Conservation (phyloP, 2,888 invertebrate genomes). For the Hypsopygia costalis region DNA sequence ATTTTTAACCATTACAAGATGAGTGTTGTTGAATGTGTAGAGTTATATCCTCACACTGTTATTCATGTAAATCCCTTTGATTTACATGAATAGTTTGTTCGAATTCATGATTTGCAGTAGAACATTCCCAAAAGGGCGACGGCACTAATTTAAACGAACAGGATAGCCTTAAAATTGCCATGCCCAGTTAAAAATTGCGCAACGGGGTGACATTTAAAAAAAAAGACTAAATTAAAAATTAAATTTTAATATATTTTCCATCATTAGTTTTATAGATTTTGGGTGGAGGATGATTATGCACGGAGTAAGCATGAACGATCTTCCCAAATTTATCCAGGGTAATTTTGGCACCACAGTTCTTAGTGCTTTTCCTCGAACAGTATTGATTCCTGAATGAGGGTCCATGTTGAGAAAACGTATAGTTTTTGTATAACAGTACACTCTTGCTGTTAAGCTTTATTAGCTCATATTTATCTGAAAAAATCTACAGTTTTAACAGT, state of each 20-base stretch:
- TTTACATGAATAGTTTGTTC: no score
- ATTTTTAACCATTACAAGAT: no score
- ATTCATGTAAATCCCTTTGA: no score
- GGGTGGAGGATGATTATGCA: constrained; percentile 3
- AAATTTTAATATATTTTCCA: constrained; percentile 2
- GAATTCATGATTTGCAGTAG: no score
- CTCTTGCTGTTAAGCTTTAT: background rate
- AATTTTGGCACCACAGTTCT: constrained; percentile 1
- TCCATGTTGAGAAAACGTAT: constrained; percentile 1
- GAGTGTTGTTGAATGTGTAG: no score
- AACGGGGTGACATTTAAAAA: no score
- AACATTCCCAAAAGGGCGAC: no score
- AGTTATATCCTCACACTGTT: no score
- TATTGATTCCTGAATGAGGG: background rate
- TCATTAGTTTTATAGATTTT: background rate
- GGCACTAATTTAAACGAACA: no score
- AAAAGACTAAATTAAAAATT: background rate
- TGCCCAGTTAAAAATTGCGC: no score
- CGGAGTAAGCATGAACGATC: background rate
- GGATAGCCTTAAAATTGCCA: no score
- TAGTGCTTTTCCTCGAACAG: constrained; percentile 1
- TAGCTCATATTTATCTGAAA: background rate
- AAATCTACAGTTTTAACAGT: background rate
- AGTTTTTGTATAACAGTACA: constrained; percentile 8
- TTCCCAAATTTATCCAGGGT: constrained; percentile 3